These are phyloP conservation scores for Drosophila merina DNA, from an alignment of 2,888 invertebrate species.

Conservation along the genomic window DNA sequence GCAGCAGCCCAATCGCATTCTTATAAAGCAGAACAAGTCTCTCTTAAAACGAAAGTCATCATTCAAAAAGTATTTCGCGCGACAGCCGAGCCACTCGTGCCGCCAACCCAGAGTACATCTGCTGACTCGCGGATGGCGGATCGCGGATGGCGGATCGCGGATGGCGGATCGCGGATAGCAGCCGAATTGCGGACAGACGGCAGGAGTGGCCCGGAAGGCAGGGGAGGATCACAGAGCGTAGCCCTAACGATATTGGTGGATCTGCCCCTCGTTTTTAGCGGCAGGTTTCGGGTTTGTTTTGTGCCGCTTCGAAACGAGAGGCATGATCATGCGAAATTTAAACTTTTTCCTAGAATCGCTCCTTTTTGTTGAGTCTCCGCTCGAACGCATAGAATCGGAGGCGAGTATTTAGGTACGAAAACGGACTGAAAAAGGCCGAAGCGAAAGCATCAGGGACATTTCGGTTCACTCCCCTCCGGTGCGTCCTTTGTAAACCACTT, in stretches of 20 bases:
- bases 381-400: neutral
- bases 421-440: neutral
- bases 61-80: constrained; percentile 48
- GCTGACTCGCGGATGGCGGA: constrained; percentile 9
- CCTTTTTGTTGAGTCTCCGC: constrained; percentile 14
- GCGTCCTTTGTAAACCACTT: neutral
- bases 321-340: constrained; percentile 67
- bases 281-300: constrained; percentile 35
- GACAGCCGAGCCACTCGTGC: constrained; percentile 44
- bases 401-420: neutral
- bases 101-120: constrained; percentile 35
- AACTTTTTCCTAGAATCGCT: constrained; percentile 68
- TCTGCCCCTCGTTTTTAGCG: constrained; percentile 35
- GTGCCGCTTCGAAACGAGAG: constrained; percentile 49
- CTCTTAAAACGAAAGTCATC: constrained; percentile 56
- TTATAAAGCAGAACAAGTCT: constrained; percentile 40
- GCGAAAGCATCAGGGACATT: neutral
- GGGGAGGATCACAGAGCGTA: constrained; percentile 4
- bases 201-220: neutral
- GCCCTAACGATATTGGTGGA: constrained; percentile 50
- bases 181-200: neutral
- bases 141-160: neutral
- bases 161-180: constrained; percentile 3
- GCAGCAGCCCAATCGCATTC: constrained; percentile 39
- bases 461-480: too few relatives aligned